Conservation (phyloP, 2,888 invertebrate genomes). For the Brachypterus glaber region DNA sequence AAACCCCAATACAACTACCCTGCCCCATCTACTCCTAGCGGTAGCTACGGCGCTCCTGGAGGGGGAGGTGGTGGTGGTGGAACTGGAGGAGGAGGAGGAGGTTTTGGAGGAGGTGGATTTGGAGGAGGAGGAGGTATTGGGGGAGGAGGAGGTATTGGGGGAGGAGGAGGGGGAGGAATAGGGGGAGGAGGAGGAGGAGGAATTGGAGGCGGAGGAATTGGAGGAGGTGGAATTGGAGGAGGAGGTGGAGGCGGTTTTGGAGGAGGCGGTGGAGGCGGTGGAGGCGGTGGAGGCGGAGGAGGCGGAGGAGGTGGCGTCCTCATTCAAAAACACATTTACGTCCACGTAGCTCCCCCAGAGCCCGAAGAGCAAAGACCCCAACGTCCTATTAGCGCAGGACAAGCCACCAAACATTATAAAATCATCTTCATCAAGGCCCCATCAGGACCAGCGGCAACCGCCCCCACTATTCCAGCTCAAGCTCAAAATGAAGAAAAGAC, state of each 20-base stretch:
- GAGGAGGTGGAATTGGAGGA: slow-evolving; percentile 17
- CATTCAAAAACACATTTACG: slow-evolving; percentile 78
- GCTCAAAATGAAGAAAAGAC: slow-evolving; percentile 82
- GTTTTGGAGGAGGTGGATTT: slow-evolving; percentile 14
- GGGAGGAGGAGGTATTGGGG: slow-evolving; percentile 19
- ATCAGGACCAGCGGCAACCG: slow-evolving; percentile 55
- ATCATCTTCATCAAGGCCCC: slow-evolving; percentile 75
- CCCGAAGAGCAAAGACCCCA: slow-evolving; percentile 55
- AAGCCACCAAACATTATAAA: slow-evolving; percentile 78
- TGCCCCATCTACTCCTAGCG: slow-evolving; percentile 35
- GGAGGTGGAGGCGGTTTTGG: slow-evolving; percentile 29
- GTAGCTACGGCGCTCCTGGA: slow-evolving; percentile 40
- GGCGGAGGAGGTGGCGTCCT: slow-evolving; percentile 45
- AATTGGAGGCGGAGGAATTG: slow-evolving; percentile 17
- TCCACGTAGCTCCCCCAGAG: slow-evolving; percentile 79
- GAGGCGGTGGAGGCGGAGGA: slow-evolving; percentile 41
- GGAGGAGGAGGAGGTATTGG: slow-evolving; percentile 15
- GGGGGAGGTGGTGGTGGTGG: slow-evolving; percentile 21
- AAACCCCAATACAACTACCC: slow-evolving; percentile 54
- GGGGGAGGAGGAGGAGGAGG: slow-evolving; percentile 14
- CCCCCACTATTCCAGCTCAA: slow-evolving; percentile 67
- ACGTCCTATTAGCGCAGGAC: slow-evolving; percentile 55
- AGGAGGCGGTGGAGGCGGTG: slow-evolving; percentile 39
- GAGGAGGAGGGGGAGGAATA: slow-evolving; percentile 16
- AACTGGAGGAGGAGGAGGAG: slow-evolving; percentile 16